These are phyloP conservation scores for Sternarchorhynchus goeldii DNA, from an alignment of 2,797 vertebrate species.

Conservation along the genomic window DNA sequence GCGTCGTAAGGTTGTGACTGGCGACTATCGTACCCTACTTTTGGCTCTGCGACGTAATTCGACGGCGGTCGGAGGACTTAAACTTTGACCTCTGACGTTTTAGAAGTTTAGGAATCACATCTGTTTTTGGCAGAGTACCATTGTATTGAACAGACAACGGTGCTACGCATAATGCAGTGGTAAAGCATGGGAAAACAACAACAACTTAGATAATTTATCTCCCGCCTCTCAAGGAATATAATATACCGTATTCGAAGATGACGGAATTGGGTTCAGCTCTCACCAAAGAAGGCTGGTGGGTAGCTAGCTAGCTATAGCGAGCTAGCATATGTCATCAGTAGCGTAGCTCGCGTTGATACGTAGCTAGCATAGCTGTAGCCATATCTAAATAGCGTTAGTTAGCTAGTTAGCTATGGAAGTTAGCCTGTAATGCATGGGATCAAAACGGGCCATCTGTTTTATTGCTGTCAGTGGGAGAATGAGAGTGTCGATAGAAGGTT, in stretches of 20 bases:
- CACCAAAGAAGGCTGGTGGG: slow-evolving; percentile 81
- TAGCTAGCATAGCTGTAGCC: slow-evolving; percentile 34
- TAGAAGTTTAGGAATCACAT: slow-evolving; percentile 15
- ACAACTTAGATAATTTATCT: background rate
- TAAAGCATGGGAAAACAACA: slow-evolving; percentile 27
- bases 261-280: slow-evolving; percentile 70
- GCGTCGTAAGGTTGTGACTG: too few species aligned
- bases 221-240: background rate
- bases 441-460: too few species aligned
- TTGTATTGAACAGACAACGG: slow-evolving; percentile 11
- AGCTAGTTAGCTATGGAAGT: background rate
- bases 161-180: background rate
- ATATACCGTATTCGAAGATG: slow-evolving; percentile 66
- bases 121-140: slow-evolving; percentile 16
- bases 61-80: background rate
- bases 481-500: too few species aligned
- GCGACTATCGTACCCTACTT: too few species aligned
- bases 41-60: too few species aligned
- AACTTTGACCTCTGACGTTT: slow-evolving; percentile 40
- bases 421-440: too few species aligned
- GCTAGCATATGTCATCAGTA: slow-evolving; percentile 40
- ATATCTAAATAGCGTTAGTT: slow-evolving; percentile 18
- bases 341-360: too few species aligned
- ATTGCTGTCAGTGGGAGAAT: too few species aligned
- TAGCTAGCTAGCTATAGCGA: slow-evolving; percentile 22